These are phyloP conservation scores for Anagyrus pseudococci DNA, from an alignment of 2,888 invertebrate genomes.

Conservation along the genomic window DNA sequence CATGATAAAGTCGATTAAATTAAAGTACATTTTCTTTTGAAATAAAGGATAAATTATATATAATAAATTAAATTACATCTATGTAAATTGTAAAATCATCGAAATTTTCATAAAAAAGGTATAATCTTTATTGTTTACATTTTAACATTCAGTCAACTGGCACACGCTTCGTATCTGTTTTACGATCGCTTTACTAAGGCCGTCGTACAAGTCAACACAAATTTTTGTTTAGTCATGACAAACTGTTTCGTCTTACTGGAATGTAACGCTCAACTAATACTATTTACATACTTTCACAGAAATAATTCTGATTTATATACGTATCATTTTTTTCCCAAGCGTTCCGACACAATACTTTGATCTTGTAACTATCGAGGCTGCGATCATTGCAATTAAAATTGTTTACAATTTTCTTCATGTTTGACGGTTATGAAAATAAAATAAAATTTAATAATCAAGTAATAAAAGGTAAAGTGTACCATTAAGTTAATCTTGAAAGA, in stretches of 20 bases:
- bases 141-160: background rate
- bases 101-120: too few species aligned
- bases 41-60: too few species aligned
- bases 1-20: too few species aligned
- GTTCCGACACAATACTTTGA: conserved; percentile 30
- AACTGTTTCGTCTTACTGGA: conserved; percentile 26
- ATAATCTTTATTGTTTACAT: background rate
- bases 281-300: conserved; percentile 31
- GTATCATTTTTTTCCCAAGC: conserved; percentile 16
- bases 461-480: too few species aligned
- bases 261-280: conserved; percentile 34
- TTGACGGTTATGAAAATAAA: too few species aligned
- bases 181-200: background rate
- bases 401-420: too few species aligned
- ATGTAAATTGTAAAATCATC: too few species aligned
- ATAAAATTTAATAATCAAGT: too few species aligned
- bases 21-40: too few species aligned
- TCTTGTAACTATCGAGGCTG: conserved; percentile 11
- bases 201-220: background rate
- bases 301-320: conserved; percentile 12
- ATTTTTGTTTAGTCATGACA: conserved; percentile 5
- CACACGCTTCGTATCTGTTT: background rate
- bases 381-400: too few species aligned
- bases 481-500: too few species aligned
- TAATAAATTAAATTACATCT: too few species aligned